phyloP scores from a whole-genome alignment of 2,113 vertebrate genomes.

The Actenoides lindsayi region DNA sequence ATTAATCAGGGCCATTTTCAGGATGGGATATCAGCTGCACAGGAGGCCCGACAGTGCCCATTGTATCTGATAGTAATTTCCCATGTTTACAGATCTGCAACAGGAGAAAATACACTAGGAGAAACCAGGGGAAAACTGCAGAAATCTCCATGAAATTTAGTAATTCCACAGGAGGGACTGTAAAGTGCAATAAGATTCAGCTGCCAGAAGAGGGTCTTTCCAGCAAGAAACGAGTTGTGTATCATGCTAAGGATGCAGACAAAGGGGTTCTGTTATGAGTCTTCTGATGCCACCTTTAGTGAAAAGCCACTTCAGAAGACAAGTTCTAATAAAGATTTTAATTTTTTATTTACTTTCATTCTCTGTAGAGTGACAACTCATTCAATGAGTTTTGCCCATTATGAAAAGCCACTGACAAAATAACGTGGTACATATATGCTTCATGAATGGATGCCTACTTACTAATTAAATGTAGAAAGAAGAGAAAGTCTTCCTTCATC shows the following conservation, averaged over 20 bases:
- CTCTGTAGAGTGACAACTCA: not conserved
- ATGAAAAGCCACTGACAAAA: not conserved
- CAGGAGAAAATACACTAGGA: not conserved
- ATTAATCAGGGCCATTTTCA: not conserved
- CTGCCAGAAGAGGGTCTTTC: not conserved
- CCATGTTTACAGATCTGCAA: not conserved
- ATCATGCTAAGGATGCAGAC: not conserved
- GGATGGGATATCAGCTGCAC: not conserved
- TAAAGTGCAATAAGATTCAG: not conserved
- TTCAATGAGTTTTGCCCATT: not conserved
- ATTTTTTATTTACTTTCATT: not conserved
- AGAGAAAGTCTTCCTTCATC: accelerated
- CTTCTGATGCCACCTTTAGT: not conserved
- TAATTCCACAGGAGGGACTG: not conserved
- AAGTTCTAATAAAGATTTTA: not conserved
- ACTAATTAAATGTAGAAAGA: not conserved
- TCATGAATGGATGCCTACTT: not conserved
- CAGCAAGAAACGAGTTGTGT: not conserved
- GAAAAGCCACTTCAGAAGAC: not conserved
- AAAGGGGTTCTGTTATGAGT: not conserved
- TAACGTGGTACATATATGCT: not conserved
- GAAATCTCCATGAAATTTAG: not conserved
- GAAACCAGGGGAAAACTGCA: not conserved
- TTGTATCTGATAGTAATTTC: not conserved
- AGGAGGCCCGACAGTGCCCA: not conserved